Conservation (phyloP, 2,888 invertebrate species). For the Alcis repandata region DNA sequence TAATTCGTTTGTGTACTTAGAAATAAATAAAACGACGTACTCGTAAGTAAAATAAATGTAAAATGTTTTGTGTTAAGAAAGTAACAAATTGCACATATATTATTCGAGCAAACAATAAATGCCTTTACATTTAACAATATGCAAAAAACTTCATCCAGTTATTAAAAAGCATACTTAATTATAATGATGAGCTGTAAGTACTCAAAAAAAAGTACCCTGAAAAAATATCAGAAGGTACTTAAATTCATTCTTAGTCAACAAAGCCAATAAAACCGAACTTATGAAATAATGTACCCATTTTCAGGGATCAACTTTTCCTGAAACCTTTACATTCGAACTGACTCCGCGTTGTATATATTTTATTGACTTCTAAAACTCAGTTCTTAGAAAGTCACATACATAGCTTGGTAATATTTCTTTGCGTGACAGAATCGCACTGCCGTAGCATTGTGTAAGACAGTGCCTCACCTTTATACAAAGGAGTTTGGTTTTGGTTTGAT, state of each 20-base stretch:
- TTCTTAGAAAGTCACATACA: slow-evolving; percentile 36
- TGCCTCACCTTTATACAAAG: not conserved
- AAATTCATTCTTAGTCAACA: not conserved
- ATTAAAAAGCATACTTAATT: too few species aligned
- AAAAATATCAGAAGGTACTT: not conserved
- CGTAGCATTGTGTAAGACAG: slow-evolving; percentile 8
- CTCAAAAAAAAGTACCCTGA: not conserved
- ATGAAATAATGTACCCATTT: slow-evolving; percentile 11
- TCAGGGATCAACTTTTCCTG: slow-evolving; percentile 19
- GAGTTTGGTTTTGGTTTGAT: not conserved
- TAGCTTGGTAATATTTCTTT: slow-evolving; percentile 36
- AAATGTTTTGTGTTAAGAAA: too few species aligned
- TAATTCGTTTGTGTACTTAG: too few species aligned
- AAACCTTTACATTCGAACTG: slow-evolving; percentile 23
- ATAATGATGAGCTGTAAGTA: too few species aligned
- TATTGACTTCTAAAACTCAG: slow-evolving; percentile 37
- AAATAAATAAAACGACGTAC: too few species aligned
- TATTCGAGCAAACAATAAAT: too few species aligned
- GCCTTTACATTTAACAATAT: too few species aligned
- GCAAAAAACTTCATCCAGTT: too few species aligned
- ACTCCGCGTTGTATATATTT: slow-evolving; percentile 19
- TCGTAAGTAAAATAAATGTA: too few species aligned
- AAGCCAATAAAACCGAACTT: slow-evolving; percentile 3
- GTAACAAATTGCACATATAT: too few species aligned
- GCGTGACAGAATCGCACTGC: slow-evolving; percentile 32